These are phyloP conservation scores for Xestia xanthographa DNA, from an alignment of 2,888 invertebrate species.

Conservation along the genomic window DNA sequence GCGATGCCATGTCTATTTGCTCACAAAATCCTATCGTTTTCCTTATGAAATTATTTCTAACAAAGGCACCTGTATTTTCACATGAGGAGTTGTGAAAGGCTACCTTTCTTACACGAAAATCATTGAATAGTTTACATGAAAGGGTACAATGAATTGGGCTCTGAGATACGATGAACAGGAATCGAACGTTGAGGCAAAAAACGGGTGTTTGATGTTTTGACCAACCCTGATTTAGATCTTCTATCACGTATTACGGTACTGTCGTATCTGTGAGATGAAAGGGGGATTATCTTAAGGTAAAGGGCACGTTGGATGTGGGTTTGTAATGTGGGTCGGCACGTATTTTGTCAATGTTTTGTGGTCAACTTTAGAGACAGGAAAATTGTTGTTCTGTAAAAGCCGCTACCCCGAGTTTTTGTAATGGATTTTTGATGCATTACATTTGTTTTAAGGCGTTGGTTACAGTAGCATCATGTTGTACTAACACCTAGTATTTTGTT, in stretches of 20 bases:
- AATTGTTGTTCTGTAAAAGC: conserved; percentile 10
- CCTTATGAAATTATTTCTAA: conserved; percentile 58
- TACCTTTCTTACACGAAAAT: conserved; percentile 24
- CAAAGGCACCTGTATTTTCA: conserved; percentile 51
- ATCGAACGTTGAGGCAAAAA: conserved; percentile 37
- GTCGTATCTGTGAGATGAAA: conserved; percentile 20
- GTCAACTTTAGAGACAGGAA: not conserved
- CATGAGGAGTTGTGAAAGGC: conserved; percentile 39
- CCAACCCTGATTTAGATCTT: conserved; percentile 31
- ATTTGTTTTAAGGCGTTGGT: not conserved
- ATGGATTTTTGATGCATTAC: conserved; percentile 1
- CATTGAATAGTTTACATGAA: conserved; percentile 56
- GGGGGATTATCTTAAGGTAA: conserved; percentile 31
- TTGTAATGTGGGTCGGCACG: not conserved
- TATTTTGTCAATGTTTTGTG: conserved; percentile 34
- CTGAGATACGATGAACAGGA: conserved; percentile 33
- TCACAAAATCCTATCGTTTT: conserved; percentile 46
- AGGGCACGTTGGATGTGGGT: not conserved
- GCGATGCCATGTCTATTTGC: conserved; percentile 38
- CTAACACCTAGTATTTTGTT: not conserved
- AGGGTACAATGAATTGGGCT: conserved; percentile 47
- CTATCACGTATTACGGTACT: conserved; percentile 12
- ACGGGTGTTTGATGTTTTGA: conserved; percentile 46
- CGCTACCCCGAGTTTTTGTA: conserved; percentile 1
- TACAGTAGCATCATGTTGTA: not conserved